Evolutionary conservation across 1,140 invertebrate species (phyloP), one percentile per base, ranked within the genome.

Genomic region (Hypothenemus hampei): DNA sequence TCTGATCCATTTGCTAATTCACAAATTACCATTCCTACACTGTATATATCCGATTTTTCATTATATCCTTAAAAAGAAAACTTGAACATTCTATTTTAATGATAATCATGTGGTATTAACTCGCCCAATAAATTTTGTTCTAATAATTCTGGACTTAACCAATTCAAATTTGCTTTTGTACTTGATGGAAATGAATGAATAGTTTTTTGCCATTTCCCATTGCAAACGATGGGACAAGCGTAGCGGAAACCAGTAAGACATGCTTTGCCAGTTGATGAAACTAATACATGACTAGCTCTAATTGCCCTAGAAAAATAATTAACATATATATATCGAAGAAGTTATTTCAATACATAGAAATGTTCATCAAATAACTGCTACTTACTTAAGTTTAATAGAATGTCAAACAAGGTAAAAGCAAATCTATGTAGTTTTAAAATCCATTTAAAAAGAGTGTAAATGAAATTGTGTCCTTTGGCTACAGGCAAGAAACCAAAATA

Each of bases 21-120:
- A 75, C 91, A 95, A 29, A 86, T 81, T 11, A 87, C 80, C 52
- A 95, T 87, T 24, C 93, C 93, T 40, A 94, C 59, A 60, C 91
- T 94, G 65, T 96, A 95, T 21, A 93, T 85, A 72, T 96, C 93
- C 3, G 89, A 91, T 63, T 88, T 88, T 66, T 87, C 84, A 68
- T 89, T 87, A 66, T 94, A 95, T 6, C 93, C 92, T 61, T 79
- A 37, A 65, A 63, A 31, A 43, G 8, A 29, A n/a, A 2, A 11
- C 6, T 35, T 19, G 20, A 48, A 4, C 10, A 36, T n/a, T 19
- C 10, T 8, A 22, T 16, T 16, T 31, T 31, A 36, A 21, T 4
- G 7, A n/a, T 36, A 36, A 13, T 23, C 15, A n/a, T n/a, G n/a
- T 29, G 18, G 15, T 20, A n/a, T 47, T 60, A n/a, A n/a, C n/a